These are phyloP conservation scores for Eurypyga helias DNA, from an alignment of 2,113 vertebrate species.

Conservation along the genomic window DNA sequence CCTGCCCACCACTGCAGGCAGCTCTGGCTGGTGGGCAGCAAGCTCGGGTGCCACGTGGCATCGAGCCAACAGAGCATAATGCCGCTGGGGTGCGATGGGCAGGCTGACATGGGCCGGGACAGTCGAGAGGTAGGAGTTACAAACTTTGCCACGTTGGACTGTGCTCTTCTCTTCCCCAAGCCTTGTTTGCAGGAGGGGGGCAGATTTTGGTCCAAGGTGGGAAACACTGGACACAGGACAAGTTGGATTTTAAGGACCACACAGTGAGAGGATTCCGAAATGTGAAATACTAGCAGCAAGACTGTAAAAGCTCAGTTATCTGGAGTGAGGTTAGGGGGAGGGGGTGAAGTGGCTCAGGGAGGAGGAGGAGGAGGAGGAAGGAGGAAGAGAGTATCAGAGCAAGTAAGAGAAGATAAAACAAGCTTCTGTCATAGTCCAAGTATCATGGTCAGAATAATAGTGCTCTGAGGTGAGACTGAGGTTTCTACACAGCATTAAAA, in stretches of 20 bases:
- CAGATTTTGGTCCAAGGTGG: not conserved
- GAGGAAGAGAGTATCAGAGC: not conserved
- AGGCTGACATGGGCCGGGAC: not conserved
- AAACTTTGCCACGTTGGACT: not conserved
- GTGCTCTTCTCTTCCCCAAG: not conserved
- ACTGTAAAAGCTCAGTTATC: not conserved
- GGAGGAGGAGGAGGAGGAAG: not conserved
- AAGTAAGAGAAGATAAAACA: not conserved
- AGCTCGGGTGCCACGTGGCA: not conserved
- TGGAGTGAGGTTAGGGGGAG: not conserved
- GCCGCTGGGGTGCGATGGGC: fast-evolving
- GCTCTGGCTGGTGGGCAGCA: not conserved
- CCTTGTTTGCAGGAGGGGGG: not conserved
- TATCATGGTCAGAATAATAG: not conserved
- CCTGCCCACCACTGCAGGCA: not conserved
- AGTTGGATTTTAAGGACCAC: not conserved
- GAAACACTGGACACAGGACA: not conserved
- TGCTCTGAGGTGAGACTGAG: not conserved
- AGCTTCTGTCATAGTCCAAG: not conserved
- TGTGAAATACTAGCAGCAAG: not conserved
- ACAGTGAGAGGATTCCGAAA: not conserved
- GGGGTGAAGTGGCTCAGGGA: not conserved
- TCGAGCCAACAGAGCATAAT: not conserved
- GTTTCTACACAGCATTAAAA: not conserved
- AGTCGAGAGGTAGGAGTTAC: not conserved